Conservation (phyloP, 1,140 invertebrate genomes). For the Parasteatoda tepidariorum region DNA sequence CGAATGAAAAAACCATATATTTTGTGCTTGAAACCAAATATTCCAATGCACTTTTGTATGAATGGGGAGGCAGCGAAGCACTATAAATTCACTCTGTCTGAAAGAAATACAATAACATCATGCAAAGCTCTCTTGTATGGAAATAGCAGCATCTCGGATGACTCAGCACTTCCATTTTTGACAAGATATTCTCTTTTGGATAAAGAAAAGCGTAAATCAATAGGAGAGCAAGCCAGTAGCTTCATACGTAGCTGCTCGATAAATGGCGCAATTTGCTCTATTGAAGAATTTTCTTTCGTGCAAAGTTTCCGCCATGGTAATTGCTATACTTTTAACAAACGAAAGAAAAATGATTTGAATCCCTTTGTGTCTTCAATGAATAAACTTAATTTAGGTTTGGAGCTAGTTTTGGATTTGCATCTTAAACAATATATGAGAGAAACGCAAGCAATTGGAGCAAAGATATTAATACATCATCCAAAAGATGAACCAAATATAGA, state of each 20-base stretch:
- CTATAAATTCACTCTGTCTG: neutral
- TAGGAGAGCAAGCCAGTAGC: neutral
- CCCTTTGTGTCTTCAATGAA: neutral
- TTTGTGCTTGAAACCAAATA: neutral
- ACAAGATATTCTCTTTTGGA: neutral
- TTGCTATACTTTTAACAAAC: conserved; percentile 21
- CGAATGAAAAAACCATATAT: neutral
- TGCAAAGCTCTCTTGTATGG: neutral
- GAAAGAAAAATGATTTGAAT: neutral
- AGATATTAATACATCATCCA: conserved; percentile 17
- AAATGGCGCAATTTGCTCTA: neutral
- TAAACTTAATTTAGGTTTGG: neutral
- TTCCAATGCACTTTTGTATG: neutral
- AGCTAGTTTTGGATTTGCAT: neutral
- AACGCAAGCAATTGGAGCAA: conserved; percentile 3
- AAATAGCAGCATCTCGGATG: neutral
- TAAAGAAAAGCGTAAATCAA: neutral
- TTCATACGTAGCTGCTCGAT: neutral
- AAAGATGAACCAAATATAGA: conserved; percentile 2
- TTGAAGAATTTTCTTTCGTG: neutral
- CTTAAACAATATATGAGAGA: neutral
- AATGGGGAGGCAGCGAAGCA: neutral
- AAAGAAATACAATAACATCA: neutral
- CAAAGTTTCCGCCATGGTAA: conserved; percentile 7
- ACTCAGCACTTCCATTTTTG: neutral